Conservation (phyloP, 1,140 invertebrate species). For the Thalassaphorura encarpata region DNA sequence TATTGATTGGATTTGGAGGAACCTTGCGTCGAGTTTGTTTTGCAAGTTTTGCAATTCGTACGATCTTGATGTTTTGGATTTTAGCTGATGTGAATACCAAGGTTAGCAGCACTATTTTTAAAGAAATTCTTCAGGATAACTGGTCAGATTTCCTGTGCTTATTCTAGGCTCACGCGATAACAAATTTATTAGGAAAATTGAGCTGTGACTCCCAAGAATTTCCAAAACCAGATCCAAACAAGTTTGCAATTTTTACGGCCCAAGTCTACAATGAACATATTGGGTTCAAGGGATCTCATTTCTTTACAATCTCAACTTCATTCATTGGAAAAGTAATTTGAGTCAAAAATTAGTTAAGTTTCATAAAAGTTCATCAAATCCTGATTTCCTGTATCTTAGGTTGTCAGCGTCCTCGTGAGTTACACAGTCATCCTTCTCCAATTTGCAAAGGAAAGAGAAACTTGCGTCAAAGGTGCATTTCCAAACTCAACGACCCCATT, state of each 20-base stretch:
- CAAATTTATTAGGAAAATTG: not conserved
- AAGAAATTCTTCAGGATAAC: no score
- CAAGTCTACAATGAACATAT: not conserved
- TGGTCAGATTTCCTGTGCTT: no score
- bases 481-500: no score
- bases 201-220: not conserved
- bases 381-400: not conserved
- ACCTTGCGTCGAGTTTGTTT: not conserved
- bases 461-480: no score
- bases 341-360: not conserved
- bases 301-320: not conserved
- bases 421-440: not conserved
- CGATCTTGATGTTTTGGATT: not conserved
- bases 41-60: not conserved
- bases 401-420: not conserved
- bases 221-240: not conserved
- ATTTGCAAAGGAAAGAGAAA: no score
- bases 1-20: not conserved
- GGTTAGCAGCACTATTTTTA: no score
- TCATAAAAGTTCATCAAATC: not conserved
- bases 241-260: not conserved
- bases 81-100: not conserved
- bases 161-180: not conserved
- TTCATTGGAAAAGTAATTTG: not conserved
- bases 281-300: not conserved